Evolutionary conservation across 2,113 vertebrate genomes (phyloP), one percentile per base, ranked within the genome.

Genomic region (Beaufortia kweichowensis): DNA sequence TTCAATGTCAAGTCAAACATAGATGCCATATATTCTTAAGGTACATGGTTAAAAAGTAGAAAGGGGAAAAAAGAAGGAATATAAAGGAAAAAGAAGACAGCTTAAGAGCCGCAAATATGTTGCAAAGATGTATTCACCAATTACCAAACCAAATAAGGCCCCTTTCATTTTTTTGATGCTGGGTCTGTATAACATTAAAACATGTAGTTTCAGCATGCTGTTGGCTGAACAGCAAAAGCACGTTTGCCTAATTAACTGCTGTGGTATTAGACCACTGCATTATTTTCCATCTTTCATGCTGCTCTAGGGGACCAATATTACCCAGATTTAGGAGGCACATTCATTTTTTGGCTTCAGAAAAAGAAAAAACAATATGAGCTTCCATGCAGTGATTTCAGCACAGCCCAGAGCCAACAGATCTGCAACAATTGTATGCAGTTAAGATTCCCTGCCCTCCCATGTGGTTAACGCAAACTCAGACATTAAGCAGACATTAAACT

Each of bases 241-340:
- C 8, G 48, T 78, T 83, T 82, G 66, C 78, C 80, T 86, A 84
- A 85, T 85, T 83, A 85, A 79, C 80, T 69, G 63, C 66, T 24
- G 59, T 10, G 68, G 68, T 82, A 74, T 82, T 64, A 69, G 73
- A 71, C 57, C 39, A 74, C 31, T 56, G 67, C 59, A 71, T 76
- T 82, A 74, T 76, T 86, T 78, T 83, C 71, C 73, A 76, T 77
- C 75, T 80, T 78, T 73, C 74, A 50, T 57, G 56, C 50, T 19
- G 31, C 39, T 67, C 65, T 78, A 24, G 62, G 41, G 66, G 72
- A 67, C 28, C 64, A 17, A 61, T 69, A 65, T 73, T 76, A 76
- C 60, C 55, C 14, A 19, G 48, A 63, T 77, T 78, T 53, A 67
- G 46, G 28, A 74, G 75, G 59, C 62, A 67, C 70, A 73, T 56